These are phyloP conservation scores for Lepidurus couesii DNA, from an alignment of 1,140 invertebrate species.

Conservation along the genomic window DNA sequence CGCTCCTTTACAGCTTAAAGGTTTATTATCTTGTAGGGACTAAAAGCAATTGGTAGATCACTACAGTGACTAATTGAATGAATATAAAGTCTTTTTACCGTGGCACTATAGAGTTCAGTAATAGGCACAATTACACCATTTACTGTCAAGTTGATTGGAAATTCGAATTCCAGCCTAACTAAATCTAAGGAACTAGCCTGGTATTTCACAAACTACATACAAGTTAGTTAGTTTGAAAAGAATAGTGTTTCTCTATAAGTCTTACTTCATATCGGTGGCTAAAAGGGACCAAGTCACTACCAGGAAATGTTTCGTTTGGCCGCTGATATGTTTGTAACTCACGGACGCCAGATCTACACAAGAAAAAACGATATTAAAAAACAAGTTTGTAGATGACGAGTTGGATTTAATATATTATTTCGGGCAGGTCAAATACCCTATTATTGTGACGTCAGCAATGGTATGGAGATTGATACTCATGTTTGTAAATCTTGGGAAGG, in stretches of 20 bases:
- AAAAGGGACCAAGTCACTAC: not conserved
- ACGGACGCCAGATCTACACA: not conserved
- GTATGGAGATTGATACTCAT: not conserved
- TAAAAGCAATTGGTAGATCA: not conserved
- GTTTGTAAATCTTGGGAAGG: not conserved
- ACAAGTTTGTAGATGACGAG: not conserved
- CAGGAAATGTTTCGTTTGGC: slow-evolving; percentile 12
- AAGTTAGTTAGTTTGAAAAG: not conserved
- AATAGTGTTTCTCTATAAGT: not conserved
- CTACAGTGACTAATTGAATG: not conserved
- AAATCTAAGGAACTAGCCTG: slow-evolving; percentile 3
- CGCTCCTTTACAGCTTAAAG: slow-evolving; percentile 11
- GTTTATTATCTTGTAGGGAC: slow-evolving; percentile 7
- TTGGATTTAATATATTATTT: not conserved
- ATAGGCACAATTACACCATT: not conserved
- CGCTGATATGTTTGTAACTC: not conserved
- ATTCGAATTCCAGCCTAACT: not conserved
- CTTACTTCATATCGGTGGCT: slow-evolving; percentile 22
- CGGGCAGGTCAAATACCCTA: not conserved
- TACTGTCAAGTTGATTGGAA: not conserved
- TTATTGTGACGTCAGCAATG: slow-evolving; percentile 18
- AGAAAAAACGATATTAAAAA: not conserved
- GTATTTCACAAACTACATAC: slow-evolving; percentile 8
- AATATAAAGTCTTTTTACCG: not conserved
- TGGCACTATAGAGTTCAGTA: not conserved